Conservation (phyloP, 2,113 vertebrate genomes). For the Otus sunia region DNA sequence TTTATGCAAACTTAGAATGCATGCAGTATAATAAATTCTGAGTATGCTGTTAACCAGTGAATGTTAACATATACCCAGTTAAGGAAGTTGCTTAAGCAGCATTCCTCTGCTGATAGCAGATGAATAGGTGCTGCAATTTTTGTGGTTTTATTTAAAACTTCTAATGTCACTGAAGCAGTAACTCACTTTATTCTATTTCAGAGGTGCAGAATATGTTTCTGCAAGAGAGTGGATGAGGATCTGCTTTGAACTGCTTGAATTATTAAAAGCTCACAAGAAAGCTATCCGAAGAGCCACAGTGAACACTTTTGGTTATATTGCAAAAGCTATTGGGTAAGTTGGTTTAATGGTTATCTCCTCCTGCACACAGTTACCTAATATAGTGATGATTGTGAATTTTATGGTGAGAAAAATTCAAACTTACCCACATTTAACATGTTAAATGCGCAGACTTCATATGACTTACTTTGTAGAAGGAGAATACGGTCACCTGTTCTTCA, state of each 20-base stretch:
- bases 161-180: background rate
- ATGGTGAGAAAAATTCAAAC: background rate
- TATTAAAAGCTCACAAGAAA: slow-evolving; percentile 98
- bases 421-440: background rate
- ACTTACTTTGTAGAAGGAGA: background rate
- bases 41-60: background rate
- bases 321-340: slow-evolving; percentile 96
- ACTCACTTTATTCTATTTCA: slow-evolving; percentile 46
- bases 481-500: rapidly evolving
- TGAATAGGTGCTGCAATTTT: background rate
- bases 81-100: background rate
- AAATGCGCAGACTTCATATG: background rate
- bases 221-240: slow-evolving; percentile 99
- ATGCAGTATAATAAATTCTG: too few species aligned
- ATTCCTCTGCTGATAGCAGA: background rate
- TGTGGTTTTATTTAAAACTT: background rate
- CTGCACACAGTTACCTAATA: background rate
- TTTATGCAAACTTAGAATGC: background rate
- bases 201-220: slow-evolving; percentile 98
- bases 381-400: background rate
- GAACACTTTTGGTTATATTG: slow-evolving; percentile 98
- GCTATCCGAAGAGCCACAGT: slow-evolving; percentile 97
- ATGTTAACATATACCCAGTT: background rate
- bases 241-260: slow-evolving; percentile 95
- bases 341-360: background rate